A percentile compares a stretch with the other conserved stretches of the same genome.
Conservation (phyloP, 2,113 vertebrate species). For the Xiphias gladius region DNA sequence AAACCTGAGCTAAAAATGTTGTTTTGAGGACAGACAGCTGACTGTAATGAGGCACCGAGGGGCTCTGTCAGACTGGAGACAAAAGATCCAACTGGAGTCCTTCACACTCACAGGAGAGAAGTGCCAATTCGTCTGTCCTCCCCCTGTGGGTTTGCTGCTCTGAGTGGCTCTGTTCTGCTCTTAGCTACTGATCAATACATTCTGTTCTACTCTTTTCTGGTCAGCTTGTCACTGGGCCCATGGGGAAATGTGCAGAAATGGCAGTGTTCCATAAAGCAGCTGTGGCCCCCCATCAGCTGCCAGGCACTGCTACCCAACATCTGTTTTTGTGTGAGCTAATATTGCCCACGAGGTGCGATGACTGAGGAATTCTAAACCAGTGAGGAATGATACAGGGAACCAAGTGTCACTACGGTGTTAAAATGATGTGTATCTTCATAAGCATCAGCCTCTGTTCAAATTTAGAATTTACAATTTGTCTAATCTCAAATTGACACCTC, state of each 20-base stretch:
- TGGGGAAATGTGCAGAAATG: slow-evolving; percentile 63
- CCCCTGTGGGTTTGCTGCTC: slow-evolving; percentile 66
- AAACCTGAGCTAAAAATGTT: slow-evolving; percentile 48
- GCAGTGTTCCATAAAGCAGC: slow-evolving; percentile 63
- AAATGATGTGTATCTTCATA: slow-evolving; percentile 6
- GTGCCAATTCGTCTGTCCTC: slow-evolving; percentile 70
- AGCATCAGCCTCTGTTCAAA: not conserved
- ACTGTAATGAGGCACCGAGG: slow-evolving; percentile 72
- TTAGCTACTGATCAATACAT: slow-evolving; percentile 78
- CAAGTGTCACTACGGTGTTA: not conserved
- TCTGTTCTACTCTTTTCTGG: slow-evolving; percentile 64
- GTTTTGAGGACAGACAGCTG: slow-evolving; percentile 44
- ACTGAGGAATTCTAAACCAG: slow-evolving; percentile 7
- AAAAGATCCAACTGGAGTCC: slow-evolving; percentile 70
- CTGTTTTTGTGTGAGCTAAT: slow-evolving; percentile 51
- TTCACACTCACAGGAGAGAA: slow-evolving; percentile 61
- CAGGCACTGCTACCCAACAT: slow-evolving; percentile 32
- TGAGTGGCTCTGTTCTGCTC: slow-evolving; percentile 70
- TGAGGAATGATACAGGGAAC: slow-evolving; percentile 17
- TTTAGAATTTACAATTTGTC: not conserved
- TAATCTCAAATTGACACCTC: not conserved
- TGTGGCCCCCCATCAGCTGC: slow-evolving; percentile 41
- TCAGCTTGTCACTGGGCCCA: slow-evolving; percentile 63
- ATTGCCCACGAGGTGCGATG: slow-evolving; percentile 9
- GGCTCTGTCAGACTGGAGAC: slow-evolving; percentile 67